phyloP scores from a whole-genome alignment of 2,888 invertebrate species.

The Volucella bombylans region DNA sequence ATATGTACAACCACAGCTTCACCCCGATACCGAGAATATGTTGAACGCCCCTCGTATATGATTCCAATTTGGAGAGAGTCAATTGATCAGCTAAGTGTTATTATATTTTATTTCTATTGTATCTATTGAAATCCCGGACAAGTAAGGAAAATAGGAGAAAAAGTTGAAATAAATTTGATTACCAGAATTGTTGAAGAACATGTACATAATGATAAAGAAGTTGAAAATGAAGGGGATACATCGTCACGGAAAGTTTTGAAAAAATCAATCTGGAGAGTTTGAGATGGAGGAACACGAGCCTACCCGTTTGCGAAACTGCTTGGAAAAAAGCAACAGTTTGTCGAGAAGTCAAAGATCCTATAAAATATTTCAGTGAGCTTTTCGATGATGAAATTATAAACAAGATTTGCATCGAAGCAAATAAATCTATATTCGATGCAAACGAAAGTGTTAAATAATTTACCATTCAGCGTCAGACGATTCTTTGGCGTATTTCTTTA shows the following conservation, averaged over 20 bases:
- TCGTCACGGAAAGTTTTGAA: too few species aligned
- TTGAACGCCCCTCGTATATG: neutral
- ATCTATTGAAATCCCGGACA: conserved; percentile 5
- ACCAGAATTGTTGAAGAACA: too few species aligned
- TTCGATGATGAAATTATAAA: conserved; percentile 23
- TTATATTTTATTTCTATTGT: neutral
- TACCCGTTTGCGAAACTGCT: too few species aligned
- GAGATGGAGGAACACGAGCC: too few species aligned
- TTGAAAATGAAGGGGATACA: too few species aligned
- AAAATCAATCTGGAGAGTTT: too few species aligned
- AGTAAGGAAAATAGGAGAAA: neutral
- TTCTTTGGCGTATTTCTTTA: conserved; percentile 21
- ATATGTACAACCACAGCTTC: too few species aligned
- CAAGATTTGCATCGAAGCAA: conserved; percentile 19
- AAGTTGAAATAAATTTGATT: too few species aligned
- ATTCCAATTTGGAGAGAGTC: neutral
- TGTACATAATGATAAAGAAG: too few species aligned
- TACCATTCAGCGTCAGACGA: conserved; percentile 11
- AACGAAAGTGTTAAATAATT: conserved; percentile 13
- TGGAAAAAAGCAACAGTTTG: too few species aligned
- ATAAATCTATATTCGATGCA: too few species aligned
- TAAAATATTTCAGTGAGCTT: conserved; percentile 25
- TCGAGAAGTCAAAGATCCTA: too few species aligned
- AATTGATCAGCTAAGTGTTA: neutral
- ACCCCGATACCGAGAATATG: neutral